Evolutionary conservation across 2,888 invertebrate genomes (phyloP), one percentile per base, ranked within the genome.

Genomic region (Acrobasis consociella): DNA sequence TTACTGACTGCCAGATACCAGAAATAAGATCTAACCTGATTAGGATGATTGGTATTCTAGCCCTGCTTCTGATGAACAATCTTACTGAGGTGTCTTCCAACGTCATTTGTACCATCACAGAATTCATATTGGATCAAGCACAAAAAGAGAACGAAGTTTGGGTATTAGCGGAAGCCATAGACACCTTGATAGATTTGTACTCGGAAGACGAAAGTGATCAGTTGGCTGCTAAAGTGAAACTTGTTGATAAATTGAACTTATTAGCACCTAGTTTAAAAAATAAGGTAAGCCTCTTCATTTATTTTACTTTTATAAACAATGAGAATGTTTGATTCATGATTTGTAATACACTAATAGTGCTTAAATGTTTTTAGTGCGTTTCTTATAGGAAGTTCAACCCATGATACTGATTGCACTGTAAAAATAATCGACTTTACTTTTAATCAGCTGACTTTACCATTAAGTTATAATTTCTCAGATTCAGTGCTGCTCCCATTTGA

Each of bases 111-210:
- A 80, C 82, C 7, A 93, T 95, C 56, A 91, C 94, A 0, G 87
- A 93, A 49, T 95, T 95, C 76, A 92, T 96, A 70, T 72, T 96
- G 50, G 94, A 95, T 42, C 93, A 94, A 65, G 87, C 91, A 1
- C 89, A 86, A n/a, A 93, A 93, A 72, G 95, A 96, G 75, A 83
- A 88, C 17, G 94, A 95, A 67, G 93, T 95, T 9, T 96, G 96
- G 95, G 94, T 96, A 7, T 86, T 95, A 46, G 96, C 96, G 0
- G 97, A 97, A 87, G 94, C 95, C 5, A 79, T 96, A 49, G 97
- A 97, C 77, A 94, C 95, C 0, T 77, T 96, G 37, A 95, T 96
- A 84, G 97, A 97, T 77, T 93, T 97, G 70, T 97, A 95, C 83
- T 94, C 95, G 0, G 96, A 96, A 76, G 96, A 97, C 76, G 95